Conservation (phyloP, 2,888 invertebrate genomes). For the Ophion costatus region DNA sequence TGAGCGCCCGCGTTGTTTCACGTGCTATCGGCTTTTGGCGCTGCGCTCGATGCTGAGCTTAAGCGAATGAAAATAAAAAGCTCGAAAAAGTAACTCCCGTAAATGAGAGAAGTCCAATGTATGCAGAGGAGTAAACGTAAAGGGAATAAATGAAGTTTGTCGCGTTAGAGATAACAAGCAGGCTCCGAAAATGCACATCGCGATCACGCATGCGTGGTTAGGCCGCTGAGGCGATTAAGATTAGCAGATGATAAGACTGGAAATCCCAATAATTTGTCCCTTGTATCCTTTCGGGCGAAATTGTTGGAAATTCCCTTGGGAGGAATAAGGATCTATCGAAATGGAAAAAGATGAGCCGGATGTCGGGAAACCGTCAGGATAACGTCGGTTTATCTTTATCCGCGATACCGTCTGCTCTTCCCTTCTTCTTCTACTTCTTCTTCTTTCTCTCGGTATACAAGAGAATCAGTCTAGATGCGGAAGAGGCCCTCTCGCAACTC, state of each 20-base stretch:
- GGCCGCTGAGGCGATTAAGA: not conserved
- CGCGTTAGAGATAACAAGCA: slow-evolving; percentile 10
- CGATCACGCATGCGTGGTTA: not conserved
- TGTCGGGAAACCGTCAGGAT: not conserved
- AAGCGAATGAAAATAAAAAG: slow-evolving; percentile 47
- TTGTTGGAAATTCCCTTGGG: not conserved
- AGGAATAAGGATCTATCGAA: not conserved
- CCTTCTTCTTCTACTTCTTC: slow-evolving; percentile 21
- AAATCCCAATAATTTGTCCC: not conserved
- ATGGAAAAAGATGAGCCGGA: slow-evolving; percentile 15
- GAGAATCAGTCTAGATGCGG: slow-evolving; percentile 38
- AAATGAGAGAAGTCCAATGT: not conserved
- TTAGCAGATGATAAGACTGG: not conserved
- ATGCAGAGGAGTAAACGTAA: not conserved
- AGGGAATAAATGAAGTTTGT: not conserved
- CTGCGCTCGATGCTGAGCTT: slow-evolving; percentile 23
- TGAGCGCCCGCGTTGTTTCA: not conserved
- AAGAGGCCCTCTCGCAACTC: slow-evolving; percentile 26
- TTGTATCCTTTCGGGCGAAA: not conserved
- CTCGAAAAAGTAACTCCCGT: not conserved
- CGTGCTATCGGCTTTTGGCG: slow-evolving; percentile 3
- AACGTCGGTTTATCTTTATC: slow-evolving; percentile 19
- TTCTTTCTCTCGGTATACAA: slow-evolving; percentile 29
- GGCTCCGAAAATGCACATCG: not conserved
- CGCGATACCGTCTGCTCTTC: slow-evolving; percentile 10